Conservation (phyloP, 2,113 vertebrate species). For the Bos javanicus region DNA sequence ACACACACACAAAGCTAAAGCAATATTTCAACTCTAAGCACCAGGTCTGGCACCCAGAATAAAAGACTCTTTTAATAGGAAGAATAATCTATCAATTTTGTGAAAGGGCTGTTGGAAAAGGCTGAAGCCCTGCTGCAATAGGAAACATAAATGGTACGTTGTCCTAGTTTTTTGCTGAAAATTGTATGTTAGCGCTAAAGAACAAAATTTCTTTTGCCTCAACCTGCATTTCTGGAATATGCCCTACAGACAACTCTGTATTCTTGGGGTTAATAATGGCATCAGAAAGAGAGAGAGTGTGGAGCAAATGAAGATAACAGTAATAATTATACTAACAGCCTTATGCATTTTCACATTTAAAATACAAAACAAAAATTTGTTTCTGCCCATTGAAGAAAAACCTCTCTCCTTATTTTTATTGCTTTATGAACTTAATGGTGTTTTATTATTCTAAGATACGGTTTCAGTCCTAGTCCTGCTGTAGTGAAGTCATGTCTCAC, state of each 20-base stretch:
- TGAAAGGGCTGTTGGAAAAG: constrained; percentile 67
- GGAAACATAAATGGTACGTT: constrained; percentile 63
- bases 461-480: not conserved
- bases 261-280: constrained; percentile 39
- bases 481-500: not conserved
- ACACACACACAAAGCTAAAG: not conserved
- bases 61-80: constrained; percentile 70
- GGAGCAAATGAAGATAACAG: not conserved
- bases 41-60: constrained; percentile 61
- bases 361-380: not conserved
- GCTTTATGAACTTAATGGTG: not conserved
- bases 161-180: constrained; percentile 54
- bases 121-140: constrained; percentile 24
- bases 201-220: constrained; percentile 32
- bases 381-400: constrained; percentile 3
- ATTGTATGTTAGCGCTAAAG: constrained; percentile 45
- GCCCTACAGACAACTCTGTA: constrained; percentile 29
- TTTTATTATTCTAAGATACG: not conserved
- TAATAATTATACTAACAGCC: not conserved
- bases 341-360: not conserved
- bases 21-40: constrained; percentile 56
- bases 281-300: not conserved
- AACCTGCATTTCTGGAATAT: constrained; percentile 21
- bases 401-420: rapidly evolving
- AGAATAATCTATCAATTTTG: constrained; percentile 72